Evolutionary conservation across 2,113 vertebrate genomes (phyloP).

Genomic region (Tichodroma muraria): DNA sequence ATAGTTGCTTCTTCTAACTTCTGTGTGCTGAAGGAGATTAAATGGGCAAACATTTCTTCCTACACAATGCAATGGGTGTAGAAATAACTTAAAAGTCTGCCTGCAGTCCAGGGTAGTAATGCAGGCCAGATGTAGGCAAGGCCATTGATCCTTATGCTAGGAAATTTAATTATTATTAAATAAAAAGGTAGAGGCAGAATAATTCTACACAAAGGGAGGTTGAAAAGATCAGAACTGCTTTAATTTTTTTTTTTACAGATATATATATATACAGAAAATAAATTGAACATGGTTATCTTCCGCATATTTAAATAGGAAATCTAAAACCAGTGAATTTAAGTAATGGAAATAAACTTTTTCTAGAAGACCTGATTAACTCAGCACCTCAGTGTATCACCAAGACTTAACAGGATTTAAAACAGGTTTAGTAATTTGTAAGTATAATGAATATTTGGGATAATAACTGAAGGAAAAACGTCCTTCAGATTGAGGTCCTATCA

Average conservation of each 20-base stretch:
- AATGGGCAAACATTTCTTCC: background rate
- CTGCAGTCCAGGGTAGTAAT: background rate
- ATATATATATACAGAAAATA: background rate
- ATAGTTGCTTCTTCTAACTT: background rate
- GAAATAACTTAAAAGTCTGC: background rate
- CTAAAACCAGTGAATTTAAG: background rate
- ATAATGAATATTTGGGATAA: background rate
- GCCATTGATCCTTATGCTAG: background rate
- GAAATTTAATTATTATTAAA: background rate
- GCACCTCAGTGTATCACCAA: background rate
- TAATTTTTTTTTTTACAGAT: background rate
- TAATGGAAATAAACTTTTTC: background rate
- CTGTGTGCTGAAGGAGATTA: background rate
- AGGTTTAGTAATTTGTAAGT: background rate
- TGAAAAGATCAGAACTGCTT: background rate
- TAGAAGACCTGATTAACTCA: background rate
- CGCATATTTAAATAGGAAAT: background rate
- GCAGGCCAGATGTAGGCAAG: background rate
- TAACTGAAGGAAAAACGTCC: background rate
- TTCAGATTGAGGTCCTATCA: background rate
- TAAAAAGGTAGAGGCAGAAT: constrained; percentile 2
- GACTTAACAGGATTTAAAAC: background rate
- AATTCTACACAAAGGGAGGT: background rate
- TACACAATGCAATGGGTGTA: background rate
- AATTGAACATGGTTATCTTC: background rate